Evolutionary conservation across 2,797 vertebrate genomes (phyloP), one percentile per base, ranked within the genome.

Genomic region (Acridotheres tristis): DNA sequence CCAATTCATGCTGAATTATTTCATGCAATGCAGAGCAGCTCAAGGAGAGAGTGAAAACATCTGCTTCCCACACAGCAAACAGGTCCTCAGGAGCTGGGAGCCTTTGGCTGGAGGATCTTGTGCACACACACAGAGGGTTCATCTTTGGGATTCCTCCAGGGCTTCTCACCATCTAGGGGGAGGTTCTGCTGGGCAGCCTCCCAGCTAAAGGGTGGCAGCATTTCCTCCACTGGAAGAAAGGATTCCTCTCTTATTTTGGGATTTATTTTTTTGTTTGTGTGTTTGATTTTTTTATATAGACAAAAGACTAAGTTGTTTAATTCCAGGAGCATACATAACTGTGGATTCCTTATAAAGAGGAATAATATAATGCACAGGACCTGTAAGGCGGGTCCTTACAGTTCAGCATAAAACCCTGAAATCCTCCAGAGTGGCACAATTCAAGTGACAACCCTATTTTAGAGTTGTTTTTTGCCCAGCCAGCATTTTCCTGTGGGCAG

Each of bases 1-100:
- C 89, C 78, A 89, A 77, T 96, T 93, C 91, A 53, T 26, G 19
- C 59, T 71, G 78, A 95, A 88, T 85, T 92, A 89, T 85, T 74
- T 85, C 78, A 77, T 53, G 48, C 53, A 77, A 87, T 92, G 45
- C 63, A 59, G 36, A 89, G 58, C 25, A 79, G 45, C 63, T 73
- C 89, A 36, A 87, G 67, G 34, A 77, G 20, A 36, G 30, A 59
- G 43, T 18, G 57, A 21, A 79, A 90, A 57, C 48, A 67, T 76
- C 81, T 71, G 32, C 58, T 93, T 78, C 43, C n/a, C 34, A 42
- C 54, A 2, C 29, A 23, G 11, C 10, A n/a, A 25, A 10, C 20
- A 45, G 59, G 61, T 25, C 74, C 67, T 53, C 5, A 15, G 45
- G 67, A 85, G 63, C 54, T 36, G 74, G 76, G 34, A 16, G 22